Evolutionary conservation across 1,140 invertebrate species (phyloP), one percentile per base, ranked within the genome.

Genomic region (Radopholus similis): DNA sequence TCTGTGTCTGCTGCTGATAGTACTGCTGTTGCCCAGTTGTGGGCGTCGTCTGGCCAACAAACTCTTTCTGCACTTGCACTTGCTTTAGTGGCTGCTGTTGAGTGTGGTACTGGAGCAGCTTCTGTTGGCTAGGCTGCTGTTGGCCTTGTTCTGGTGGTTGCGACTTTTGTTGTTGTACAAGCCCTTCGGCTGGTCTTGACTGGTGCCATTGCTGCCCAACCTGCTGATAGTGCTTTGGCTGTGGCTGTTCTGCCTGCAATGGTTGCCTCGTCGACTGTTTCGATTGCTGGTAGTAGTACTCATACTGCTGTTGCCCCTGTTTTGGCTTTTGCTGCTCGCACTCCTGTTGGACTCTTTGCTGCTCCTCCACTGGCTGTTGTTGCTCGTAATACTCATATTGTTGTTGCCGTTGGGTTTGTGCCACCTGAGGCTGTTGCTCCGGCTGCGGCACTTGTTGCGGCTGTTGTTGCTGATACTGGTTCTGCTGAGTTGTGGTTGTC

Each of bases 121-220:
- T n/a, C n/a, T n/a, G n/a, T n/a, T n/a, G n/a, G n/a, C n/a, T n/a
- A n/a, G n/a, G n/a, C 4, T 47, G 18, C 26, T 4, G 5, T 47
- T 47, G 44, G 18, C 18, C 26, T 4, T 47, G 18, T 0, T 47
- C 4, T 47, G 18, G 44, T 47, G 26, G 18, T 47, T 47, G 18
- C 9, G 35, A 26, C 47, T 30, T 59, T 62, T 60, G 58, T 26
- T 47, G 23, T 26, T 62, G 40, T 13, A 40, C 1, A 15, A 62
- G 6, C 18, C 47, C 49, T n/a, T 62, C 59, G 4, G 59, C 37
- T 2, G 59, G 3, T 4, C n/a, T 28, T 13, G 32, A 21, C 44
- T 58, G 60, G 26, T 66, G 51, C 28, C 58, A 55, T 66, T 37
- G 59, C 13, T 65, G 63, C 2, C 23, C 18, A 51, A 40, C 21